Percentiles rank a stretch among this genome's conserved stretches.
Conservation (phyloP, 2,888 invertebrate genomes). For the Leucania comma region DNA sequence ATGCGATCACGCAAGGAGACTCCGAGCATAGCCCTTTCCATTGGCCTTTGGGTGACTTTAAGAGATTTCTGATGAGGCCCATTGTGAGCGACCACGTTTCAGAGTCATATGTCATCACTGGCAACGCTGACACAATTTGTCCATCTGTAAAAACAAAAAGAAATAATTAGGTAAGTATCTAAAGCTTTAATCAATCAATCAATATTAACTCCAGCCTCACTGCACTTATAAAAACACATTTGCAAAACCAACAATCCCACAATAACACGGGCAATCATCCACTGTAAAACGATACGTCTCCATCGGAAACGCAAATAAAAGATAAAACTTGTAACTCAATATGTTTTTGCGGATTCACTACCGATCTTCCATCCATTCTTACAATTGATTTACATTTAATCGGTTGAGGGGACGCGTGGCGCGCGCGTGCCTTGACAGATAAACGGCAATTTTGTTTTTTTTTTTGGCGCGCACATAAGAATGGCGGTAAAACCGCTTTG, state of each 20-base stretch:
- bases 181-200: constrained; percentile 21
- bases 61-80: no score
- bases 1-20: no score
- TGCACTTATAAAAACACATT: constrained; percentile 65
- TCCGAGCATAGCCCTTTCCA: no score
- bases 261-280: constrained; percentile 67
- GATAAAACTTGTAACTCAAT: constrained; percentile 86
- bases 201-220: constrained; percentile 6
- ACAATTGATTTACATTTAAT: constrained; percentile 83
- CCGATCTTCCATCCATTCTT: constrained; percentile 79
- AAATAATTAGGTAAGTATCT: not conserved
- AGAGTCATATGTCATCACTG: no score
- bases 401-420: constrained; percentile 81
- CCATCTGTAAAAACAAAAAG: constrained; percentile 37
- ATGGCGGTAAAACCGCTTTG: constrained; percentile 68
- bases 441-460: constrained; percentile 72
- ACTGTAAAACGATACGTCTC: constrained; percentile 83
- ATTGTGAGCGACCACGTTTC: no score
- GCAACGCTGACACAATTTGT: no score
- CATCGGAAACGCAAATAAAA: constrained; percentile 89
- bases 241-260: constrained; percentile 77
- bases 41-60: no score
- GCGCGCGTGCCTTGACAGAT: constrained; percentile 83
- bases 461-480: constrained; percentile 64
- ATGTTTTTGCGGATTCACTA: constrained; percentile 82